phyloP scores from a whole-genome alignment of 1,140 invertebrate species.

The Saxidomus purpurata region DNA sequence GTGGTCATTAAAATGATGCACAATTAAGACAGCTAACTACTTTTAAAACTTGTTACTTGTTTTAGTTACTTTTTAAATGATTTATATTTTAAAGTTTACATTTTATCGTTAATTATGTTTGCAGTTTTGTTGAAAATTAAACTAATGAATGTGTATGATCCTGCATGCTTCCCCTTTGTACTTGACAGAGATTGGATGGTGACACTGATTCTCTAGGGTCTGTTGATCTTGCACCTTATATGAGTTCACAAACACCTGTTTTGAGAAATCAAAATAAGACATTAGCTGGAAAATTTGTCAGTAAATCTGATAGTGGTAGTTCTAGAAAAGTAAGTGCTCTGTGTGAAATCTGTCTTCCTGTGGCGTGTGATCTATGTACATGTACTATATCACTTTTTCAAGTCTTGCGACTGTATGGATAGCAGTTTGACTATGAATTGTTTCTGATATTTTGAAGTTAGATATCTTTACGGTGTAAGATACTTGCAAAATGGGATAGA shows the following conservation, averaged over 20 bases:
- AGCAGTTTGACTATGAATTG: too few relatives aligned
- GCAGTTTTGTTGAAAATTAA: background rate
- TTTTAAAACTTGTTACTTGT: too few relatives aligned
- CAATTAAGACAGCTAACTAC: too few relatives aligned
- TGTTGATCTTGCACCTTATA: slow-evolving; percentile 74
- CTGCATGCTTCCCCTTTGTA: slow-evolving; percentile 15
- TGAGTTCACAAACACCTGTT: slow-evolving; percentile 39
- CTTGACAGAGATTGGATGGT: slow-evolving; percentile 16
- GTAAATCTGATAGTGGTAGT: slow-evolving; percentile 15
- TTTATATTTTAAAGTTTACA: too few relatives aligned
- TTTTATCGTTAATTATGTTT: too few relatives aligned
- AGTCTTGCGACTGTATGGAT: too few relatives aligned
- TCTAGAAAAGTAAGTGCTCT: background rate
- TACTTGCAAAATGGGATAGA: too few relatives aligned
- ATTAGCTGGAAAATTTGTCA: background rate
- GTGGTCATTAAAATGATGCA: too few relatives aligned
- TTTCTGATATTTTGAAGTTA: too few relatives aligned
- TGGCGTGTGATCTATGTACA: background rate
- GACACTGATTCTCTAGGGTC: slow-evolving; percentile 72
- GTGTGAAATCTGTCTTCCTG: background rate
- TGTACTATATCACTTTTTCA: too few relatives aligned
- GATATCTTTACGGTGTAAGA: too few relatives aligned
- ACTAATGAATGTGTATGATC: background rate
- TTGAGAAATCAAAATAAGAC: slow-evolving; percentile 41
- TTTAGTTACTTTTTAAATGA: too few relatives aligned